Conservation (phyloP, 2,797 vertebrate species). For the Coilia nasus region DNA sequence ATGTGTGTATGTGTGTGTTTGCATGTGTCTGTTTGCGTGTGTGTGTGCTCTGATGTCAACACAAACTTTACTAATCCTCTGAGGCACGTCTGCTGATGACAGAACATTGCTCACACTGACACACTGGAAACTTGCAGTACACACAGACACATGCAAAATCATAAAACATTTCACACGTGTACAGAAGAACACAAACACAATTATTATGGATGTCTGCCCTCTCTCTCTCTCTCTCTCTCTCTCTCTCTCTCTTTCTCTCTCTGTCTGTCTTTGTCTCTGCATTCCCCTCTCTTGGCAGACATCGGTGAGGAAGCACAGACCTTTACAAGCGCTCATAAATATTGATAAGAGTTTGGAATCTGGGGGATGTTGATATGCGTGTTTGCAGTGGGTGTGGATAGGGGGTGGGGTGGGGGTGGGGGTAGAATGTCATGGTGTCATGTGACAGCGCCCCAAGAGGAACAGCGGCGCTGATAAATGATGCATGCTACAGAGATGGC, state of each 20-base stretch:
- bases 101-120: not conserved
- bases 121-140: not conserved
- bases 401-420: too few species aligned
- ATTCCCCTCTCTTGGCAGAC: not conserved
- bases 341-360: constrained; percentile 32
- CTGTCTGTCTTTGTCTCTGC: not conserved
- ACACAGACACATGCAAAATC: not conserved
- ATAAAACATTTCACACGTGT: not conserved
- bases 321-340: constrained; percentile 51
- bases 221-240: not conserved
- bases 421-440: not conserved
- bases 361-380: too few species aligned
- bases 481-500: constrained; percentile 26
- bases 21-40: not conserved
- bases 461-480: constrained; percentile 37
- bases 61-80: not conserved
- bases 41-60: not conserved
- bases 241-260: not conserved
- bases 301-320: constrained; percentile 20
- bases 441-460: not conserved
- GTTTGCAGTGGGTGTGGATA: too few species aligned
- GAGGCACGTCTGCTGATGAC: not conserved
- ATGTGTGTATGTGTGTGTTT: not conserved
- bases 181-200: not conserved
- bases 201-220: not conserved